Conservation (phyloP, 2,888 invertebrate genomes). For the Drosophila infuscata region DNA sequence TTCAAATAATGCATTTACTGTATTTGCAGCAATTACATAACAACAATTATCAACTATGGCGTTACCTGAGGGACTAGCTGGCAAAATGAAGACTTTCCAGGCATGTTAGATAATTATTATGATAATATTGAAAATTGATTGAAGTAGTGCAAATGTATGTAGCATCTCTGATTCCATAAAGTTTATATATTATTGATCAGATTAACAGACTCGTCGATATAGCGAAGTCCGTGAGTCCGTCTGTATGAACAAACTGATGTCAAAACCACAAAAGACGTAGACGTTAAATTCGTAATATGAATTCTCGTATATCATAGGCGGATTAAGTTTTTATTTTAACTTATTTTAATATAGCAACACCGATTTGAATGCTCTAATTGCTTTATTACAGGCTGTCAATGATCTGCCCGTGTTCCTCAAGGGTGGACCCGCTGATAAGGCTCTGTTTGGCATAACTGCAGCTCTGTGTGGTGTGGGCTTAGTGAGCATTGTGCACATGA, state of each 20-base stretch:
- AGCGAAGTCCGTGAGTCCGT: neutral
- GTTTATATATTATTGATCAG: neutral
- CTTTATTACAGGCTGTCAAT: constrained; percentile 77
- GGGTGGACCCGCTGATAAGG: constrained; percentile 84
- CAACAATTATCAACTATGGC: constrained; percentile 73
- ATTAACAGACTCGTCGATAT: neutral
- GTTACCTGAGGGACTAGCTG: constrained; percentile 82
- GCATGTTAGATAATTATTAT: constrained; percentile 45
- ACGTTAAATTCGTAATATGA: neutral
- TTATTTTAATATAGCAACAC: neutral
- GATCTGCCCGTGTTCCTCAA: constrained; percentile 84
- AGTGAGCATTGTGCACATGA: constrained; percentile 75
- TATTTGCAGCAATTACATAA: constrained; percentile 73
- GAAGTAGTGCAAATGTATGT: neutral
- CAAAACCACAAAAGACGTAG: neutral
- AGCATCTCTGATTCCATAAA: neutral
- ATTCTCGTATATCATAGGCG: neutral
- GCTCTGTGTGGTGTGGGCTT: constrained; percentile 84
- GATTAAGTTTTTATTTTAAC: neutral
- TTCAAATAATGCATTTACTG: neutral
- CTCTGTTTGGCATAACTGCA: constrained; percentile 82
- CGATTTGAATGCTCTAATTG: constrained; percentile 16
- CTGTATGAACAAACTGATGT: neutral
- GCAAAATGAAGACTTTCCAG: constrained; percentile 83
- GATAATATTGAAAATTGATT: neutral